Evolutionary conservation across 2,797 vertebrate species (phyloP).

Genomic region (Anomalospiza imberbis): DNA sequence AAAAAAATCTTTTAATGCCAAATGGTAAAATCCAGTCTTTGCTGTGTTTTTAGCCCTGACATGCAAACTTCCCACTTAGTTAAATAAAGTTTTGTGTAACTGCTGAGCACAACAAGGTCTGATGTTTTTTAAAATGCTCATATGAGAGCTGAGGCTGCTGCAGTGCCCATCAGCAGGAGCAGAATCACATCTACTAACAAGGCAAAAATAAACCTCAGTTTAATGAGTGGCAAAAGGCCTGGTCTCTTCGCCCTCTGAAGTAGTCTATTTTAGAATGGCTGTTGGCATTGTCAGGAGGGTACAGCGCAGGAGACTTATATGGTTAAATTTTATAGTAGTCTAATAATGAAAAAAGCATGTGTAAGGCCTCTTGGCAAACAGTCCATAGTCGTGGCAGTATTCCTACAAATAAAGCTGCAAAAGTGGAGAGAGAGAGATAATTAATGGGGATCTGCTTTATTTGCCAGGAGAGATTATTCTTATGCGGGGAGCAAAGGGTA

Average conservation of each 20-base stretch:
- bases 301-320: conserved; percentile 32
- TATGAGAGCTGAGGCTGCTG: not conserved
- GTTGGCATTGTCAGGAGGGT: conserved; percentile 40
- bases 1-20: not conserved
- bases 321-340: conserved; percentile 65
- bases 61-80: not conserved
- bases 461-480: conserved; percentile 47
- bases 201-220: conserved; percentile 51
- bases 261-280: conserved; percentile 55
- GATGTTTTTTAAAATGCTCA: not conserved
- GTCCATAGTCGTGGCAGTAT: conserved; percentile 11
- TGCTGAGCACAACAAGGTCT: not conserved
- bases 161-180: not conserved
- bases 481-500: not conserved
- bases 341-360: conserved; percentile 65
- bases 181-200: conserved; percentile 41
- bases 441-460: conserved; percentile 41
- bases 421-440: conserved; percentile 29
- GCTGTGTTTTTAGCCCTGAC: not conserved
- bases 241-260: conserved; percentile 20
- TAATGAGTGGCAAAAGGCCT: conserved; percentile 59
- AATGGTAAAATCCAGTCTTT: not conserved
- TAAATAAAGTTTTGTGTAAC: not conserved
- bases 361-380: conserved; percentile 53
- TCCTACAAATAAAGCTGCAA: conserved; percentile 28